A percentile compares a stretch with the other conserved stretches of the same genome.
Conservation (phyloP, 1,140 invertebrate genomes). For the Platyura marginata region DNA sequence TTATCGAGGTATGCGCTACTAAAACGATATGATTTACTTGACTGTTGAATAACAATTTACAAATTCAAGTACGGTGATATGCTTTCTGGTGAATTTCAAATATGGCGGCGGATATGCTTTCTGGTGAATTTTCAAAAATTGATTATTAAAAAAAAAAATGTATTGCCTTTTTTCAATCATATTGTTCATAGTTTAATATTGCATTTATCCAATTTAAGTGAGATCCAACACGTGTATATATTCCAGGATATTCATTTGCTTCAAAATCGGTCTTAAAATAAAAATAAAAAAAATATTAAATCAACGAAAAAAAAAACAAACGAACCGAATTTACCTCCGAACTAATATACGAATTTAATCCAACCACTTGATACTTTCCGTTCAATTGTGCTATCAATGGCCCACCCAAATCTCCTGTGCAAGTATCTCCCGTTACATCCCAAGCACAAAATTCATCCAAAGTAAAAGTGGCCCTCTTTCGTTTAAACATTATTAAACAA, state of each 20-base stretch:
- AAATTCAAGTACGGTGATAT: too few species aligned
- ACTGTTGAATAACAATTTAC: too few species aligned
- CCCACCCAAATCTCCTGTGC: background rate
- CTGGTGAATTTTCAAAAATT: too few species aligned
- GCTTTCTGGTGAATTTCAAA: too few species aligned
- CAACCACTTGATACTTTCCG: background rate
- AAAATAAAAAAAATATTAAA: background rate
- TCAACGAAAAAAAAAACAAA: background rate
- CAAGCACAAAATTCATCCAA: background rate
- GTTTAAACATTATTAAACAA: background rate
- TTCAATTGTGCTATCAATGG: background rate
- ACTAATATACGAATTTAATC: background rate
- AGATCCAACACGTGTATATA: background rate
- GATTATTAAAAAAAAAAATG: too few species aligned
- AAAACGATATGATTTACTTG: too few species aligned
- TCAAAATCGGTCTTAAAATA: background rate
- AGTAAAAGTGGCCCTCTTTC: background rate
- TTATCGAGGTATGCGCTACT: too few species aligned
- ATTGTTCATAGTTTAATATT: too few species aligned
- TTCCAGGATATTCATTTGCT: background rate
- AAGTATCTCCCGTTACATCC: background rate
- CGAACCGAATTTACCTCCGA: background rate
- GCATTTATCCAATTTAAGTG: background rate
- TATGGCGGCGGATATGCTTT: too few species aligned
- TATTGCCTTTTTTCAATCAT: too few species aligned